phyloP scores from a whole-genome alignment of 2,113 vertebrate genomes.

The Malurus melanocephalus region DNA sequence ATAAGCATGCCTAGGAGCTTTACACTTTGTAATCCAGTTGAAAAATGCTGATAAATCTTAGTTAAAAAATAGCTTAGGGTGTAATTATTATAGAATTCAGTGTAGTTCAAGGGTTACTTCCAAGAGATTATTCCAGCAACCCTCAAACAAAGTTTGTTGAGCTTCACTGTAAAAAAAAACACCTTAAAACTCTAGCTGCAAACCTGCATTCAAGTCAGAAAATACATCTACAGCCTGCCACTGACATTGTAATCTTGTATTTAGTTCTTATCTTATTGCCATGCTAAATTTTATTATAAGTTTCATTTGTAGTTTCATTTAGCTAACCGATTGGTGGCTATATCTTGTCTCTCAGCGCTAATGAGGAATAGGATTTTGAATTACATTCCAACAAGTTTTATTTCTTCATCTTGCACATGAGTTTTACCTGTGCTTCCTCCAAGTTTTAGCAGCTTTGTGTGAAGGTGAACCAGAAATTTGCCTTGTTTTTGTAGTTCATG shows the following conservation, averaged over 20 bases:
- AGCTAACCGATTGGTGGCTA: not conserved
- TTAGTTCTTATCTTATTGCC: conserved; percentile 9
- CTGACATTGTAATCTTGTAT: not conserved
- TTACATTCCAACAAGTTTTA: not conserved
- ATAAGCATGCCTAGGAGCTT: conserved; percentile 23
- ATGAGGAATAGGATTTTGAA: conserved; percentile 16
- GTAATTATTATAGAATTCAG: conserved; percentile 5
- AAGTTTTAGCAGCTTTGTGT: not conserved
- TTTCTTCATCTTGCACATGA: not conserved
- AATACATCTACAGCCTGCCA: not conserved
- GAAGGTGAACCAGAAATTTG: not conserved
- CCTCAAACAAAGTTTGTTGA: not conserved
- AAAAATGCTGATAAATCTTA: conserved; percentile 57
- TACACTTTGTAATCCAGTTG: conserved; percentile 9
- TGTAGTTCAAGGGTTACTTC: conserved; percentile 38
- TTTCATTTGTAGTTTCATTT: conserved; percentile 53
- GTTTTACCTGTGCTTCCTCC: not conserved
- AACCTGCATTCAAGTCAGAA: conserved; percentile 7
- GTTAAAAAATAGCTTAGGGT: conserved; percentile 48
- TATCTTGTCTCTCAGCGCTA: conserved; percentile 1
- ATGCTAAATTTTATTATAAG: conserved; percentile 29
- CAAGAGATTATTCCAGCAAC: not conserved
- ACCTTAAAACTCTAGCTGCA: not conserved
- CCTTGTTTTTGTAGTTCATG: not conserved
- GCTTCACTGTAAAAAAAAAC: conserved; percentile 1